Conservation (phyloP, 2,797 vertebrate species). For the Oreonectes daqikongensis region DNA sequence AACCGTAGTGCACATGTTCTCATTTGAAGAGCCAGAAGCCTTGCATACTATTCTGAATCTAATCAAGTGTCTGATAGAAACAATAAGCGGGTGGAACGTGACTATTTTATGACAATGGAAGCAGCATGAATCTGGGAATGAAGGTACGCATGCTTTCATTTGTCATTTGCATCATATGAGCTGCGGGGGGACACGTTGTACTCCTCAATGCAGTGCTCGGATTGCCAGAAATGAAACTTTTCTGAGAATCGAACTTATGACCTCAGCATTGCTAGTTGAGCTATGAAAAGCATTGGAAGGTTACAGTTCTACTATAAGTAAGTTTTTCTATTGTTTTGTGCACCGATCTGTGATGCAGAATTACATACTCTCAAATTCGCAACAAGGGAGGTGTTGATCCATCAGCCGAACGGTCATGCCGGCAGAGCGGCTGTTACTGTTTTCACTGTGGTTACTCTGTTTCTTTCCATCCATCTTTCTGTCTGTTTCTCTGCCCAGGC, state of each 20-base stretch:
- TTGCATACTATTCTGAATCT: background rate
- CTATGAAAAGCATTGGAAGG: background rate
- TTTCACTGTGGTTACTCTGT: constrained; percentile 36
- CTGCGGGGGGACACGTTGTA: background rate
- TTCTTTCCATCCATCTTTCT: constrained; percentile 37
- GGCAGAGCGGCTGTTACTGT: constrained; percentile 21
- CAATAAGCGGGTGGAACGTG: background rate
- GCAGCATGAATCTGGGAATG: background rate
- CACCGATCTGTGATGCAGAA: background rate
- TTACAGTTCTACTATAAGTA: background rate
- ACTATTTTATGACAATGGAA: constrained; percentile 5
- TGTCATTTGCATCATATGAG: background rate
- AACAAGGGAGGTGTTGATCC: constrained; percentile 60
- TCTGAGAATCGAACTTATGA: background rate
- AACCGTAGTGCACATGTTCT: background rate
- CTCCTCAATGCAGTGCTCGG: background rate
- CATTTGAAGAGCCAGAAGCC: background rate
- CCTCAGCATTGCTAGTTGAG: background rate
- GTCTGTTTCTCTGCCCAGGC: constrained; percentile 43
- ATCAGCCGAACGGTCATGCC: constrained; percentile 35
- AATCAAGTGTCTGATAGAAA: background rate
- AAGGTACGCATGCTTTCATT: background rate
- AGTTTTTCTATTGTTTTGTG: background rate
- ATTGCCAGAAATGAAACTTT: background rate
- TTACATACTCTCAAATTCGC: constrained; percentile 36